A percentile compares a stretch with the other conserved stretches of the same genome.
Conservation (phyloP, 2,113 vertebrate species). For the Osmerus mordax region DNA sequence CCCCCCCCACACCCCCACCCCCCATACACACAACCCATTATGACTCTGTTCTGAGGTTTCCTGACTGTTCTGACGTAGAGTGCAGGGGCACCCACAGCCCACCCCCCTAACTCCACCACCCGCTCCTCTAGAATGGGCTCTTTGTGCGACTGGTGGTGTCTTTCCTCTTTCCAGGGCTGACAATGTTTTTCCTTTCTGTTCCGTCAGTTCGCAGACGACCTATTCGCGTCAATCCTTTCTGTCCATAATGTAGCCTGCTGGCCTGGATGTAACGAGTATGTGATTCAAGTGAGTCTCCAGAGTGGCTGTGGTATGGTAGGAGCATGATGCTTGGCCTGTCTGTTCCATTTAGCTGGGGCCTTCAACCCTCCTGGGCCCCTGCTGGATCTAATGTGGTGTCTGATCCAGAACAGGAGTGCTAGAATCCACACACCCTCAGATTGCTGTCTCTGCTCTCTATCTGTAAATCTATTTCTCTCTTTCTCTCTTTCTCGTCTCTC, state of each 20-base stretch:
- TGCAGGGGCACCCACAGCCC: conserved; percentile 1
- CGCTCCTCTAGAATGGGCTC: conserved; percentile 41
- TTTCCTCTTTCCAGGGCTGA: conserved; percentile 40
- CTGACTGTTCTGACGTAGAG: conserved; percentile 48
- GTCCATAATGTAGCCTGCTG: no score
- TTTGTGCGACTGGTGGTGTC: conserved; percentile 43
- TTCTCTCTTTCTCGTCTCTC: background rate
- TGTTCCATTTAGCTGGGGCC: no score
- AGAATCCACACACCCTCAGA: no score
- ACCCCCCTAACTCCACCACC: background rate
- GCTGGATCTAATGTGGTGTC: no score
- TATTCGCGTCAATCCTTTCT: background rate
- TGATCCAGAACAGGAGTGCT: no score
- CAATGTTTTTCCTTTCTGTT: conserved; percentile 42
- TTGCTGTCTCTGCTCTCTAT: background rate
- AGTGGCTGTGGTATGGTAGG: no score
- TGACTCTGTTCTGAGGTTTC: conserved; percentile 30
- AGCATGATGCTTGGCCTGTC: no score
- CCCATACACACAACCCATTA: background rate
- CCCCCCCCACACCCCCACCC: background rate
- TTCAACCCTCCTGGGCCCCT: no score
- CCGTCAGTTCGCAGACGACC: background rate
- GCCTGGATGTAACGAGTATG: no score
- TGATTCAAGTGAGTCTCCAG: no score
- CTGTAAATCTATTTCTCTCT: background rate